These are phyloP conservation scores for Hucho hucho DNA, from an alignment of 2,113 vertebrate species.

Conservation along the genomic window DNA sequence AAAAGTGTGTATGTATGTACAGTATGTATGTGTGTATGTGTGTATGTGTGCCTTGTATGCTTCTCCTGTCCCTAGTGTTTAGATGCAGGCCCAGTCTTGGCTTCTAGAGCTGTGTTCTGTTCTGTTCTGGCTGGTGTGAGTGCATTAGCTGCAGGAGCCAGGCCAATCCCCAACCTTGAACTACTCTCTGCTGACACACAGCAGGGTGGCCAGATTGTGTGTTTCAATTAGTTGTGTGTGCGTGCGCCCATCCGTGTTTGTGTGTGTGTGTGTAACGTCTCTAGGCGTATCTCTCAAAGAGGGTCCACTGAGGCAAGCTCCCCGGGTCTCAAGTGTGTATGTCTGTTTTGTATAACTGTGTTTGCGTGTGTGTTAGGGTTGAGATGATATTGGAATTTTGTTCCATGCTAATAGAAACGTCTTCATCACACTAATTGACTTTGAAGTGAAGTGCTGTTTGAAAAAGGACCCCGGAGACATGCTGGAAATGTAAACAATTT, in stretches of 20 bases:
- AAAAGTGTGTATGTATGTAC: too few relatives aligned
- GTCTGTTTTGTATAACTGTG: not conserved
- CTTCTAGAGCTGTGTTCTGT: not conserved
- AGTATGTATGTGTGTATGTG: too few relatives aligned
- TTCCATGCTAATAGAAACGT: too few relatives aligned
- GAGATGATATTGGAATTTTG: too few relatives aligned
- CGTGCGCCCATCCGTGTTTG: not conserved
- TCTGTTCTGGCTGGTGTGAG: conserved; percentile 43
- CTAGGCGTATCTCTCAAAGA: too few relatives aligned
- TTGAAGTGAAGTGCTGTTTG: too few relatives aligned
- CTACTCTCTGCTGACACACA: conserved; percentile 3
- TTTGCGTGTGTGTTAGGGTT: not conserved
- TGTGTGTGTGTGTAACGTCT: not conserved
- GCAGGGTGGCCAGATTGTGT: not conserved
- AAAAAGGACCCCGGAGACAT: not conserved
- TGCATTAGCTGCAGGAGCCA: conserved; percentile 40
- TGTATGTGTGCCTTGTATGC: too few relatives aligned
- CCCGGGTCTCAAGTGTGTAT: conserved; percentile 10
- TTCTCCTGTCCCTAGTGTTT: not conserved
- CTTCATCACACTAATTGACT: too few relatives aligned
- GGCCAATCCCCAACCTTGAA: conserved; percentile 15
- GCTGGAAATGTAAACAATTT: not conserved
- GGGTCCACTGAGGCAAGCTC: not conserved
- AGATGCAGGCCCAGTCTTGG: conserved; percentile 8
- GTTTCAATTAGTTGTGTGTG: too few relatives aligned